A percentile compares a stretch with the other conserved stretches of the same genome.
Conservation (phyloP, 2,113 vertebrate species). For the Steatornis caripensis region DNA sequence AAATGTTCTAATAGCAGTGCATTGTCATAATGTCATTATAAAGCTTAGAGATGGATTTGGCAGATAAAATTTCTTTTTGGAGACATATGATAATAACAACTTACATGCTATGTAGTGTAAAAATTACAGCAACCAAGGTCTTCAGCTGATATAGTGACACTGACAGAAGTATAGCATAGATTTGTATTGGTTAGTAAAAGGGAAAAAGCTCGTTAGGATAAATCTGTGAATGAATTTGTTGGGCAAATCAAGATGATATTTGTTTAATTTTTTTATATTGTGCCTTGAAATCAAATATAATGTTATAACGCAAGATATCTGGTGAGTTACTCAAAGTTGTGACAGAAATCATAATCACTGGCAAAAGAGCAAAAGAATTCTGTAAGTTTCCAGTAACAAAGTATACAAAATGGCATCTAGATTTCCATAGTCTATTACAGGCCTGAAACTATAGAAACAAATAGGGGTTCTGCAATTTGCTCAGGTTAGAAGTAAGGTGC, state of each 20-base stretch:
- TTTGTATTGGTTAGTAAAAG: background rate
- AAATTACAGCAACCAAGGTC: background rate
- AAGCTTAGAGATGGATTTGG: background rate
- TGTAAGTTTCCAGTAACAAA: background rate
- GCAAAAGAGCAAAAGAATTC: background rate
- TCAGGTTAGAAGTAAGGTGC: background rate
- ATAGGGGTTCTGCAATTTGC: background rate
- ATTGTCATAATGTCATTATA: conserved; percentile 11
- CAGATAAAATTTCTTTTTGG: conserved; percentile 6
- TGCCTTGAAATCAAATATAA: background rate
- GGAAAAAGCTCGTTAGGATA: background rate
- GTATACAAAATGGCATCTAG: background rate
- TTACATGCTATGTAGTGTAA: background rate
- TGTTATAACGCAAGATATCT: background rate
- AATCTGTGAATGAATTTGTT: background rate
- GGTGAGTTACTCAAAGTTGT: background rate
- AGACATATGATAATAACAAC: conserved; percentile 1
- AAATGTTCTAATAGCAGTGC: background rate
- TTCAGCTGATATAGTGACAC: background rate
- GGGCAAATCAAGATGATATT: background rate
- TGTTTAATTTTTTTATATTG: background rate
- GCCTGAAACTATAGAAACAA: background rate
- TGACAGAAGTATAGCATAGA: background rate
- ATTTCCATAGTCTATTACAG: background rate
- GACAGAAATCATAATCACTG: background rate